phyloP scores from a whole-genome alignment of 2,888 invertebrate genomes.

The Heteropelma amictum region DNA sequence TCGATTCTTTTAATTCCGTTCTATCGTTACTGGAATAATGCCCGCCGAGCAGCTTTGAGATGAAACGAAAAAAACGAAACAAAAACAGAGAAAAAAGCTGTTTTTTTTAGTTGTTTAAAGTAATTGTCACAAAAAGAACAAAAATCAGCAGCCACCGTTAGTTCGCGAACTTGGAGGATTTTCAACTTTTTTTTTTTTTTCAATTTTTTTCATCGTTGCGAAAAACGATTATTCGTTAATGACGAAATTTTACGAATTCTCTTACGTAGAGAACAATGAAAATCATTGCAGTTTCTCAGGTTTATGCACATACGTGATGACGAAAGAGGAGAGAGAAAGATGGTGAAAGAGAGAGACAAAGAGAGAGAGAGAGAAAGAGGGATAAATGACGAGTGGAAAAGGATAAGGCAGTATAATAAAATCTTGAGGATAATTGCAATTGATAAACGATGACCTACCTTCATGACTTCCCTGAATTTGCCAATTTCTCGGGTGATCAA shows the following conservation, averaged over 20 bases:
- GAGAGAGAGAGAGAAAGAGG: conserved; percentile 4
- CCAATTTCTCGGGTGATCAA: conserved; percentile 98
- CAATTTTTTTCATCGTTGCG: neutral
- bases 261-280: no score
- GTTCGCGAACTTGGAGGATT: no score
- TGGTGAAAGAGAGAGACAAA: neutral
- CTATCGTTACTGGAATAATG: no score
- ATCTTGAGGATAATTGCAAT: conserved; percentile 4
- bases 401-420: neutral
- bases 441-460: conserved; percentile 81
- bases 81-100: no score
- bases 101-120: no score
- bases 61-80: no score
- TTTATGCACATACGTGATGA: conserved; percentile 35
- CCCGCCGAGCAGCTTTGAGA: no score
- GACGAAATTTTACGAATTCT: no score
- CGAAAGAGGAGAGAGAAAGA: conserved; percentile 1
- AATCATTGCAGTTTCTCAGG: conserved; percentile 2
- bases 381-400: neutral
- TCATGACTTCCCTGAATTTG: conserved; percentile 98
- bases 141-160: no score
- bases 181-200: conserved; percentile 2
- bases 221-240: no score
- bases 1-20: neutral
- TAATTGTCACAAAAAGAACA: no score